Percentiles rank a stretch among this genome's conserved stretches.
Evolutionary conservation across 2,797 vertebrate species (phyloP).

Genomic region (Remorina albescens): DNA sequence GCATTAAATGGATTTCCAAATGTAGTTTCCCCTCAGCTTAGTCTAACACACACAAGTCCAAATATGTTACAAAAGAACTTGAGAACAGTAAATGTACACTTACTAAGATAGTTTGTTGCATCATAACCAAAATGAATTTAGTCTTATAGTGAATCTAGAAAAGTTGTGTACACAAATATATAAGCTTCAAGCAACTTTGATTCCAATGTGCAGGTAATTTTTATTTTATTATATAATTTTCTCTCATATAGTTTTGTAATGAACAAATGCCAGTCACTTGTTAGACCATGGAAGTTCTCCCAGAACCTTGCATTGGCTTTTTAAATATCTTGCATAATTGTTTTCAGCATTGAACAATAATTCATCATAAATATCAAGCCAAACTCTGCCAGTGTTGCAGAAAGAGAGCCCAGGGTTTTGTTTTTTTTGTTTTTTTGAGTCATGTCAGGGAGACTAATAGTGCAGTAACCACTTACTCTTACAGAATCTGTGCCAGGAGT

Average conservation of each 20-base stretch:
- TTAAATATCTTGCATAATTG: slow-evolving; percentile 3
- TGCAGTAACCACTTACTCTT: slow-evolving; percentile 54
- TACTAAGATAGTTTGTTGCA: neutral
- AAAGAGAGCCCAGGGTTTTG: slow-evolving; percentile 62
- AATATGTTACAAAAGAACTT: neutral
- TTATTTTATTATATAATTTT: no score
- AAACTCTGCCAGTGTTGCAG: slow-evolving; percentile 29
- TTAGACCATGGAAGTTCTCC: neutral
- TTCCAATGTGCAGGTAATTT: neutral
- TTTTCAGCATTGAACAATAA: slow-evolving; percentile 25
- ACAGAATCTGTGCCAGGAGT: slow-evolving; percentile 70
- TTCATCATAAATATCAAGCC: slow-evolving; percentile 34
- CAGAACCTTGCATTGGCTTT: neutral
- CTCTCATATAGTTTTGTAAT: neutral
- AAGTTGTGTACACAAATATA: neutral
- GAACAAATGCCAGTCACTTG: neutral
- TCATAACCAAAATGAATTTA: neutral
- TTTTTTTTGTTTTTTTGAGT: slow-evolving; percentile 47
- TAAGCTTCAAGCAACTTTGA: neutral
- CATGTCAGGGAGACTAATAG: slow-evolving; percentile 16
- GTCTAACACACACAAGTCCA: neutral
- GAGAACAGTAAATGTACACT: neutral
- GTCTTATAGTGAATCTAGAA: neutral
- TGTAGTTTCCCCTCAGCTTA: neutral
- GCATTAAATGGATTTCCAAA: slow-evolving; percentile 7